Evolutionary conservation across 2,113 vertebrate species (phyloP), one percentile per base, ranked within the genome.

Genomic region (Cryptomyrus ogoouensis): DNA sequence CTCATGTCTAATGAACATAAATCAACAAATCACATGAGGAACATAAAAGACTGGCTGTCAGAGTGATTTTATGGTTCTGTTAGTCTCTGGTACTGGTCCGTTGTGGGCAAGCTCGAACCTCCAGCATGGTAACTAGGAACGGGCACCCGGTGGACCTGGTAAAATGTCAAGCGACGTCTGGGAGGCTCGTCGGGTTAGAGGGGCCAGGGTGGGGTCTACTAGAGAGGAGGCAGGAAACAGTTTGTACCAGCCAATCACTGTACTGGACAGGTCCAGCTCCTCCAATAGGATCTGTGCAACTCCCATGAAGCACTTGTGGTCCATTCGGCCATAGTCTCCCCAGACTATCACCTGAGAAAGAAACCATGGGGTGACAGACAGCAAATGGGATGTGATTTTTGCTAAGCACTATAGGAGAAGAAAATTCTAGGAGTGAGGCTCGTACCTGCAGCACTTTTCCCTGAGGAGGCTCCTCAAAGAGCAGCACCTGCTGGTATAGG

Each of bases 241-340:
- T 96, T 99, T 99, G 95, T 98, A 99, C 98, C 98, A 99, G 96
- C 98, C 98, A 92, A 99, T 99, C 94, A 99, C 98, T 95, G 99
- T 99, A 92, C 98, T 99, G 90, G 98, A 98, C 91, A 99, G 96
- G 95, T 99, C 98, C 91, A 99, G 96, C 93, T 99, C 98, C 96
- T 99, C 98, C 96, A 99, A 93, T 93, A 99, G 96, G 94, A 99
- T 99, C 93, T 99, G 98, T 94, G 98, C 98, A 94, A 99, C 98
- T 92, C 98, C 98, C 98, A 99, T 99, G 94, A 99, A 99, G 95
- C 97, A 97, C 96, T 99, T 99, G 95, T 99, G 98, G 96, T 99
- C 98, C 98, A 99, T 96, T 94, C 98, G 97, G 92, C 98, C 98
- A 19, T 99, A 99, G 94, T 99, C 98, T 88, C 98, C 98, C 98